Evolutionary conservation across 2,888 invertebrate genomes (phyloP).

Genomic region (Clunio marinus): DNA sequence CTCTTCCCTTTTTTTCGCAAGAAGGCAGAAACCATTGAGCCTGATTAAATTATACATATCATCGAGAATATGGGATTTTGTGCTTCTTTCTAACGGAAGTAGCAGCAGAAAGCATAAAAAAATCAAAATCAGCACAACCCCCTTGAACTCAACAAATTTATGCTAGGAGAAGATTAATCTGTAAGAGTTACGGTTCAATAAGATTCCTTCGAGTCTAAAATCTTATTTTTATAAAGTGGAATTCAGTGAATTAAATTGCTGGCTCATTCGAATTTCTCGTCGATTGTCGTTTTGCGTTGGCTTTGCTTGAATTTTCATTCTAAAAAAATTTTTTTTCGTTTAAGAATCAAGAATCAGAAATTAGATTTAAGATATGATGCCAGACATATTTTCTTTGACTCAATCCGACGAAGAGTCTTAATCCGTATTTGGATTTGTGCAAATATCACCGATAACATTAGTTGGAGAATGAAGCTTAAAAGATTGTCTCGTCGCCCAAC

Average conservation of each 20-base stretch:
- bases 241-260: too few species aligned
- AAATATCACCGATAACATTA: not conserved
- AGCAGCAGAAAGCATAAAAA: not conserved
- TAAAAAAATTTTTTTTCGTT: too few species aligned
- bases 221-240: too few species aligned
- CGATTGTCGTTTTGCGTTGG: too few species aligned
- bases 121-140: slow-evolving; percentile 3
- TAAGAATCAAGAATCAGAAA: too few species aligned
- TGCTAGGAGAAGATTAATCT: slow-evolving; percentile 12
- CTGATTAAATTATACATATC: slow-evolving; percentile 33
- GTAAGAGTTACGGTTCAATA: not conserved
- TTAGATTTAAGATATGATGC: not conserved
- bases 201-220: too few species aligned
- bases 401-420: slow-evolving; percentile 4
- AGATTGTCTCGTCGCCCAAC: not conserved
- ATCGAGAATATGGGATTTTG: slow-evolving; percentile 5
- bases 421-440: slow-evolving; percentile 9
- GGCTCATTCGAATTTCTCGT: too few species aligned
- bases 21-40: not conserved
- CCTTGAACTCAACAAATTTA: slow-evolving; percentile 4
- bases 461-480: slow-evolving; percentile 5
- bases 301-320: too few species aligned
- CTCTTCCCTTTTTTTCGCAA: too few species aligned
- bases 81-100: not conserved
- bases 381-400: slow-evolving; percentile 20